Percentiles rank a stretch among this genome's conserved stretches.
Conservation (phyloP, 2,113 vertebrate genomes). For the Nematolebias whitei region DNA sequence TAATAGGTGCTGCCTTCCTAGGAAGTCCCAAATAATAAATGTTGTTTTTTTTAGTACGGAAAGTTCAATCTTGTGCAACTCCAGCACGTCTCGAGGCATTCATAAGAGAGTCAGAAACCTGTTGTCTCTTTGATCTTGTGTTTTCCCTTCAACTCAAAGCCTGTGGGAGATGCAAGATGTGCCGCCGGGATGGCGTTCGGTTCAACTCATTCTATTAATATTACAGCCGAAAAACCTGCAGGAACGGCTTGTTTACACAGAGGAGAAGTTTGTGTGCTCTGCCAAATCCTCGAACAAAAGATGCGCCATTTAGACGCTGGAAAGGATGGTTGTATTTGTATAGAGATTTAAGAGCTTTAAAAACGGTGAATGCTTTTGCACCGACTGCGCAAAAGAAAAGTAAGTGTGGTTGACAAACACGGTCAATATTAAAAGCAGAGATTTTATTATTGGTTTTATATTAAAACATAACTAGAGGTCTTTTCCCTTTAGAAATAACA, state of each 20-base stretch:
- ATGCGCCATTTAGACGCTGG: background rate
- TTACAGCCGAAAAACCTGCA: slow-evolving; percentile 41
- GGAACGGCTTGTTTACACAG: slow-evolving; percentile 49
- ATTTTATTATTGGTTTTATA: background rate
- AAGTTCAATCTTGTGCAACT: slow-evolving; percentile 4
- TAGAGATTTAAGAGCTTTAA: background rate
- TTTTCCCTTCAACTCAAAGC: slow-evolving; percentile 13
- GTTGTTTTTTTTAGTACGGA: background rate
- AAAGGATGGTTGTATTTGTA: background rate
- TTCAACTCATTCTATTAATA: slow-evolving; percentile 56
- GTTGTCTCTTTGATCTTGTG: slow-evolving; percentile 44
- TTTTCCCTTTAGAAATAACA: too few relatives aligned
- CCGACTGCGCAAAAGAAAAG: too few relatives aligned
- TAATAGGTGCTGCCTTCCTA: too few relatives aligned
- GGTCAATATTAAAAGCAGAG: background rate
- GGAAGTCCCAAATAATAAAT: too few relatives aligned
- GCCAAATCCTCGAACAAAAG: slow-evolving; percentile 23
- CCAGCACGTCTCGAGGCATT: slow-evolving; percentile 20
- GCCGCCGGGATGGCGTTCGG: slow-evolving; percentile 8
- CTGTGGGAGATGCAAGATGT: slow-evolving; percentile 35
- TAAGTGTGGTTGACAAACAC: too few relatives aligned
- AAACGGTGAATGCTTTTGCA: background rate
- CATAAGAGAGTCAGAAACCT: slow-evolving; percentile 28
- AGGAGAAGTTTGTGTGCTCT: slow-evolving; percentile 29
- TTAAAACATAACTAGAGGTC: too few relatives aligned